phyloP scores from a whole-genome alignment of 2,888 invertebrate species.

The Polydrusus tereticollis region DNA sequence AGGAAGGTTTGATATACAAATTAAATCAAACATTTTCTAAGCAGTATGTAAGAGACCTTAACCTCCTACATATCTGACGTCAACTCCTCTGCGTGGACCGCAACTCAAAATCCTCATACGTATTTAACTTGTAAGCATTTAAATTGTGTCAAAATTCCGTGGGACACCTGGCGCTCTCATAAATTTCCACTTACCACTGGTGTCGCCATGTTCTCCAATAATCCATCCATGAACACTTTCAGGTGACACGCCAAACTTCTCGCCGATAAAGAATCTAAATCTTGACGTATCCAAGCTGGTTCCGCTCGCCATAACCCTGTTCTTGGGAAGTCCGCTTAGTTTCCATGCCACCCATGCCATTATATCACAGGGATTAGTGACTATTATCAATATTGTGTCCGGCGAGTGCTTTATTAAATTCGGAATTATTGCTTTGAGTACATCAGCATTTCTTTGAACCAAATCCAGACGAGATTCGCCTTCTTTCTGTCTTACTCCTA shows the following conservation, averaged over 20 bases:
- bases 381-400: conserved; percentile 85
- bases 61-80: no score
- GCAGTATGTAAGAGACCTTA: no score
- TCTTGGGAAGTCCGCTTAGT: conserved; percentile 88
- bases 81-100: no score
- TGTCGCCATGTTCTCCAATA: conserved; percentile 94
- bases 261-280: conserved; percentile 89
- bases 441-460: conserved; percentile 92
- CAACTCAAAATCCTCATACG: no score
- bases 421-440: conserved; percentile 89
- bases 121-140: no score
- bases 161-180: no score
- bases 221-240: conserved; percentile 92
- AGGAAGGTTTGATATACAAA: no score
- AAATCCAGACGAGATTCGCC: conserved; percentile 90
- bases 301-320: conserved; percentile 90
- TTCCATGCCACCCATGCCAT: conserved; percentile 87
- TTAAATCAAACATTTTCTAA: no score
- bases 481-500: conserved; percentile 87
- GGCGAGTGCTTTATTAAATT: conserved; percentile 87
- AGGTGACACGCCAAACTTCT: conserved; percentile 84
- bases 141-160: no score
- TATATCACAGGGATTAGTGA: conserved; percentile 94
- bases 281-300: conserved; percentile 94
- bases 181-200: conserved; percentile 60